Base-by-base conservation (phyloP, 1,140 invertebrate species). In the Nixonia krombeini region DNA sequence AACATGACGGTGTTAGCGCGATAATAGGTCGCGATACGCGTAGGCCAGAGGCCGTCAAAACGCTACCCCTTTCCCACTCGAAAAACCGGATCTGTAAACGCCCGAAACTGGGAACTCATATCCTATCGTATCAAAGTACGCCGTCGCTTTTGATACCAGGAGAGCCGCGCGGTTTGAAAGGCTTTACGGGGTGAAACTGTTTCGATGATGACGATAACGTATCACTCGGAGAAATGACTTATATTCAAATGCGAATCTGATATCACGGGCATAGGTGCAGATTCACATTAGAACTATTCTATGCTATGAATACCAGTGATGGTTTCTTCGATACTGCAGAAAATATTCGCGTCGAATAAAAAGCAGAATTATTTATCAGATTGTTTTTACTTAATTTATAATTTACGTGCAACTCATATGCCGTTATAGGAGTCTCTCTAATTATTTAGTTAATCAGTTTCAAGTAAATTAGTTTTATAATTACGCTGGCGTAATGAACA, bases 21-120 rank as follows among this genome's bases (percentile, higher is more conserved):
- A 75, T 75, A 75, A 75, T 74, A 69, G 53, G 58, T 57, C 55
- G 59, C 58, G 73, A 75, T 70, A 68, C 44, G 50, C 40, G 45
- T 17, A 44, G 41, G 23, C 28, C 59, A 50, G 28, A 42, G 45
- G 29, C 47, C 52, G 52, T 51, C 52, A 50, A 64, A 64, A 23
- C 41, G 29, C 49, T 18, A 49, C 23, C 35, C 31, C 31, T 2
- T 31, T 13, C 7, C 16, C 28, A 13, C 18, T 23, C 44, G 37
- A 45, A 52, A 52, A 57, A 57, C 46, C 41, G 52, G 40, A 65
- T 57, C 46, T 44, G 47, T 52, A 57, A 65, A 65, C 41, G 41
- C 33, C 35, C 41, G 26, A 52, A 65, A 57, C 40, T 40, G 13
- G 25, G 23, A 47, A 18, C 29, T 45, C 51, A 21, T 51, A 56